phyloP scores from a whole-genome alignment of 37 sponge, comb jelly and placozoan genomes.

The Lycopodina hypogea region DNA sequence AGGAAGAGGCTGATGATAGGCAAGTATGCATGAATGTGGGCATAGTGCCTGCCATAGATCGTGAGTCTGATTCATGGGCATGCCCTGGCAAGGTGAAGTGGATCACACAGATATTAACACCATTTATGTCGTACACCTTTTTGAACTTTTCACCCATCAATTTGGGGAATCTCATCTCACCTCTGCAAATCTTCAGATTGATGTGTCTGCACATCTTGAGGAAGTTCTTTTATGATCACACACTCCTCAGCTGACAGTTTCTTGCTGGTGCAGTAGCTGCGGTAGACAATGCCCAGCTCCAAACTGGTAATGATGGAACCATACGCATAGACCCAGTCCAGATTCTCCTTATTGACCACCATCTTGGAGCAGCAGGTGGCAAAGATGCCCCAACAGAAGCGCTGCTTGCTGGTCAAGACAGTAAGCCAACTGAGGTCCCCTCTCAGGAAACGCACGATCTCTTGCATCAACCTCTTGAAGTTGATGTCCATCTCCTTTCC shows the following conservation, averaged over 20 bases:
- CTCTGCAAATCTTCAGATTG: conserved; percentile 25
- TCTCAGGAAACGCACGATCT: conserved; percentile 9
- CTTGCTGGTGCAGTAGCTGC: conserved; percentile 28
- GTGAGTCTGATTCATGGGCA: no score
- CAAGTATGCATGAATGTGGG: no score
- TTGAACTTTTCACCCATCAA: no score
- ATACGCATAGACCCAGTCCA: conserved; percentile 43
- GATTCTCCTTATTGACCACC: conserved; percentile 15
- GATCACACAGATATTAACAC: no score
- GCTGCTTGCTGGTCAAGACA: conserved; percentile 31
- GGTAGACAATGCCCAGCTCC: conserved; percentile 30
- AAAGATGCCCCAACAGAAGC: conserved; percentile 63
- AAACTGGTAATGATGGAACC: conserved; percentile 17
- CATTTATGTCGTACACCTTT: no score
- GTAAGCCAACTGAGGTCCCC: conserved; percentile 32
- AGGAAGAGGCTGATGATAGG: no score
- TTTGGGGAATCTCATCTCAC: no score
- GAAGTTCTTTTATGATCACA: conserved; percentile 7
- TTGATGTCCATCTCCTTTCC: conserved; percentile 11
- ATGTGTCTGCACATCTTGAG: conserved; percentile 8
- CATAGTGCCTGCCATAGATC: no score
- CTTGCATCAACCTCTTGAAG: conserved; percentile 24
- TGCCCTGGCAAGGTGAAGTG: no score
- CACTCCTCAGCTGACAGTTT: conserved; percentile 11
- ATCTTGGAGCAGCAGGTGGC: conserved; percentile 42